Evolutionary conservation across 2,888 invertebrate genomes (phyloP), one percentile per base, ranked within the genome.

Genomic region (Leucoma salicis): DNA sequence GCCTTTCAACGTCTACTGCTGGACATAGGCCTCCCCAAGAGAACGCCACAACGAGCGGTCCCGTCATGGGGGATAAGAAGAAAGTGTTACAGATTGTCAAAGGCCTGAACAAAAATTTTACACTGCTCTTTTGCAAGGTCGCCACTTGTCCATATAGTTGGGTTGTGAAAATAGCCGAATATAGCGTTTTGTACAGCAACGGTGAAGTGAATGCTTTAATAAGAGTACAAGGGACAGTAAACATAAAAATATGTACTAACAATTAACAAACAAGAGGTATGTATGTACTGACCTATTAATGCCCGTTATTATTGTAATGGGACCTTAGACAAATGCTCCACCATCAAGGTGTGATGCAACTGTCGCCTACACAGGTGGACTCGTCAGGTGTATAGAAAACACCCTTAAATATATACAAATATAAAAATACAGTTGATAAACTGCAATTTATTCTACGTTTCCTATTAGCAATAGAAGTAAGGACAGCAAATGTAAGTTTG

Each of bases 311-410:
- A 69, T 71, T 67, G 53, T 66, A 72, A 72, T 70, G 56, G 65
- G 56, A 53, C 55, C 64, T 53, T 63, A 68, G 62, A 62, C 62
- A 47, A 63, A 57, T 50, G 60, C 44, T 53, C 46, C 51, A 25
- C 41, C 49, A 41, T 63, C 71, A 81, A 83, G 78, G 82, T 80
- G 80, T 81, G 73, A 78, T 70, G 68, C 82, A 82, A 82, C 80
- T 81, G 78, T 70, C 74, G 58, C 48, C 48, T 51, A 36, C 78
- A 78, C 80, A 80, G 82, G 79, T 82, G 82, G 73, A 53, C 57
- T 34, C 46, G 74, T 79, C 84, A 82, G 81, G 82, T 84, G 81
- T 59, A 59, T 50, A 58, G 14, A 15, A 16, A 13, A 27, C 49
- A 67, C 70, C 80, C 77, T 77, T 73, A 74, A 68, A 57, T 49